Base-by-base conservation (phyloP, 2,113 vertebrate species). In the Phyllopteryx taeniolatus region DNA sequence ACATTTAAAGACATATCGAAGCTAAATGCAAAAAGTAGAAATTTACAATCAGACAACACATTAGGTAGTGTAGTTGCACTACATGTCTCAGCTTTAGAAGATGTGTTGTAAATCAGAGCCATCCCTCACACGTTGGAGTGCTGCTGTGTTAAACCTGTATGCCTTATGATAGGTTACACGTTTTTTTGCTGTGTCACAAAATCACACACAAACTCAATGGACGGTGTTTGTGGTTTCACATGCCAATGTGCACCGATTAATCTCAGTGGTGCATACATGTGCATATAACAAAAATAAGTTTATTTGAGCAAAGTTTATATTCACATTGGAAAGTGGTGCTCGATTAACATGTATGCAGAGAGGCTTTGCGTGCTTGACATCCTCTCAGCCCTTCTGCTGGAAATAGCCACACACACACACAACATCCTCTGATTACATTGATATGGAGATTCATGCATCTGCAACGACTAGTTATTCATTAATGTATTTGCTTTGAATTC, bases 361-460 rank as follows among this genome's bases (percentile, higher is more conserved):
- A 87, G 82, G 78, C 81, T 90, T 86, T 86, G 90, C 88, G 89
- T 87, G 86, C 87, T 87, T 90, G 88, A 91, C 85, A 86, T 90
- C 87, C 86, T 91, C 86, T 88, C 85, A 90, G 88, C 88, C 84
- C 76, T 82, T 83, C 80, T 80, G 83, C 89, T 89, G 83, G 84
- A 90, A 91, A 91, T 88, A 90, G 83, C 87, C 90, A 88, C 68
- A 27, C 27, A 27, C n/a, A 78, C 81, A 83, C 83, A 86, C 86
- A 87, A 88, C 87, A 85, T 88, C 89, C 89, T 76, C 89, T 91
- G 89, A 90, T 91, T 89, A 85, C 89, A 91, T 92, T 90, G 85
- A 91, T 86, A 90, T 91, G 90, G 88, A 91, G 90, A 91, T 91
- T 90, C 82, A 88, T 87, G 90, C 87, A 88, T 88, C 87, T 88